These are phyloP conservation scores for Dryocosmus kuriphilus DNA, from an alignment of 2,888 invertebrate genomes.

Conservation along the genomic window DNA sequence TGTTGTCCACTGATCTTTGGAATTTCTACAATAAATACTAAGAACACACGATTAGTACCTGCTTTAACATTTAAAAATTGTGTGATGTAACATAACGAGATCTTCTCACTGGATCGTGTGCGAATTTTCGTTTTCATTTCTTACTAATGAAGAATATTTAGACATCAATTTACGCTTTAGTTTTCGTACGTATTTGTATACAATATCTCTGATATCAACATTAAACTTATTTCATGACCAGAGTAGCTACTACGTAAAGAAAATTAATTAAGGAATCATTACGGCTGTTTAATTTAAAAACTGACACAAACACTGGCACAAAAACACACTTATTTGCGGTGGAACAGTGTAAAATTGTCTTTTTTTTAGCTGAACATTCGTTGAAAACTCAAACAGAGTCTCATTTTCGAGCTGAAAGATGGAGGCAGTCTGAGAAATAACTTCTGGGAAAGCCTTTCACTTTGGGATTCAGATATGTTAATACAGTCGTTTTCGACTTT, in stretches of 20 bases:
- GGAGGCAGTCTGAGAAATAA: background rate
- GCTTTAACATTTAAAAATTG: background rate
- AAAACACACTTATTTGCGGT: background rate
- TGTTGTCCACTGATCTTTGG: background rate
- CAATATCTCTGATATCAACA: background rate
- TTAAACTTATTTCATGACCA: background rate
- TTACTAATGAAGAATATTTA: background rate
- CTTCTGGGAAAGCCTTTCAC: background rate
- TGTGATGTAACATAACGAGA: background rate
- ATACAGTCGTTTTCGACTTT: conserved; percentile 87
- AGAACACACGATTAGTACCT: background rate
- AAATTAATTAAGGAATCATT: background rate
- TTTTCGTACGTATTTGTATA: background rate
- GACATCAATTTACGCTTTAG: background rate
- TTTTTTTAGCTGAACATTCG: conserved; percentile 1
- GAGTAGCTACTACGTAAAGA: background rate
- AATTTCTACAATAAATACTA: conserved; percentile 5
- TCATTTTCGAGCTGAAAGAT: background rate
- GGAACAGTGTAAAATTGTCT: background rate
- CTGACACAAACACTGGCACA: background rate
- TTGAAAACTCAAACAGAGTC: background rate
- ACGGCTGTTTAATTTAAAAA: background rate
- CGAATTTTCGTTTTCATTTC: background rate
- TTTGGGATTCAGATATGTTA: conserved; percentile 51
- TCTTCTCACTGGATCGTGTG: background rate